phyloP scores from a whole-genome alignment of 2,113 vertebrate genomes.

The human (Homo sapiens) region GRCh38 chr17:42500501-42501000 shows the following conservation, averaged over 20 bases:
- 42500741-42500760: slow-evolving; percentile 98
- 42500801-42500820: slow-evolving; percentile 95
- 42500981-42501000: neutral
- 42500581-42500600: neutral
- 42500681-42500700: neutral
- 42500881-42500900: slow-evolving; percentile 89
- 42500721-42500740: slow-evolving; percentile 95
- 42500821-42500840: slow-evolving; percentile 87
- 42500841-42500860: slow-evolving; percentile 96
- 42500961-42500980: neutral
- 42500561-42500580: neutral
- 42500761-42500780: slow-evolving; percentile 95
- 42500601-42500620: neutral
- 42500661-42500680: neutral
- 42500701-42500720: slow-evolving; percentile 95
- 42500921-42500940: slow-evolving; percentile 87
- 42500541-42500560: neutral
- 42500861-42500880: slow-evolving; percentile 99
- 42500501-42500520: neutral
- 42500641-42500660: neutral
- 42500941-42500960: neutral
- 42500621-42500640: neutral
- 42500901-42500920: slow-evolving; percentile 92
- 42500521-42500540: neutral
- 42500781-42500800: slow-evolving; percentile 95